Percentiles rank a stretch among this genome's conserved stretches.
Evolutionary conservation across 1,140 invertebrate species (phyloP).

Genomic region (Ylistrum balloti): DNA sequence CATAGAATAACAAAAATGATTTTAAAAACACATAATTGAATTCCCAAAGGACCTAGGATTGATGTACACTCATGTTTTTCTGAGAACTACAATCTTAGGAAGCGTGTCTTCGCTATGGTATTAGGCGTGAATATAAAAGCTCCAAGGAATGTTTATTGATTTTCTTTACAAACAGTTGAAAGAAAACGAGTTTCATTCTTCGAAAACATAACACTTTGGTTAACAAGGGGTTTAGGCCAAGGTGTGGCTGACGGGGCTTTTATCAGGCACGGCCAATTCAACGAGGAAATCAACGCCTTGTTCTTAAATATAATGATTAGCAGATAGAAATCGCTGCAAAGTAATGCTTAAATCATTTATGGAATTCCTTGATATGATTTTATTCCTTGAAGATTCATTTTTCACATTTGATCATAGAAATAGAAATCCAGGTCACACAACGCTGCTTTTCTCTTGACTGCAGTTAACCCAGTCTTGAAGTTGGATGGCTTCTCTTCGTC

Average conservation of each 20-base stretch:
- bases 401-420: too few relatives aligned
- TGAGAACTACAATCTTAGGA: conserved; percentile 29
- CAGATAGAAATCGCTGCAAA: neutral
- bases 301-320: neutral
- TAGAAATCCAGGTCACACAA: too few relatives aligned
- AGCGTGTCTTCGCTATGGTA: neutral
- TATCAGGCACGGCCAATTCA: neutral
- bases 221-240: conserved; percentile 15
- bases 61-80: conserved; percentile 26
- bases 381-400: too few relatives aligned
- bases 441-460: too few relatives aligned
- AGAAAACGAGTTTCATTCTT: conserved; percentile 39
- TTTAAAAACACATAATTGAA: neutral
- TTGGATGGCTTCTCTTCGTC: too few relatives aligned
- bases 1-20: neutral
- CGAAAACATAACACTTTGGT: conserved; percentile 34
- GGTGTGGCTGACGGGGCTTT: neutral
- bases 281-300: neutral
- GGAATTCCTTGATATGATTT: neutral
- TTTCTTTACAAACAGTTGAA: conserved; percentile 14
- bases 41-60: neutral
- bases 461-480: too few relatives aligned
- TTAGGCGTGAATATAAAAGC: conserved; percentile 16
- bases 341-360: neutral
- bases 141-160: conserved; percentile 39